These are phyloP conservation scores for Glossophaga mutica DNA, from an alignment of 2,797 vertebrate species.

Conservation along the genomic window DNA sequence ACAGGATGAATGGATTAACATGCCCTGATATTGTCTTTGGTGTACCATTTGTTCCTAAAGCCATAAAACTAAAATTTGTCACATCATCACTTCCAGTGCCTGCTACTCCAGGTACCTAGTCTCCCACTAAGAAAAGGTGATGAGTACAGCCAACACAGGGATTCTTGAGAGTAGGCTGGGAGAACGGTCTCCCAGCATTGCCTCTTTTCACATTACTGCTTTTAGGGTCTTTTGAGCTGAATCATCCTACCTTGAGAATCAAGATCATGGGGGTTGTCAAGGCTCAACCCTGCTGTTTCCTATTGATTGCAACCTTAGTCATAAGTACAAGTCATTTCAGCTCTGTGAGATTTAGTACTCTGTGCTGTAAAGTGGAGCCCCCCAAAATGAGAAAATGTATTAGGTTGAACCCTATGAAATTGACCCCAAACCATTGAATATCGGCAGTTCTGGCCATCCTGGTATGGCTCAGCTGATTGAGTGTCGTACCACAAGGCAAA, in stretches of 20 bases:
- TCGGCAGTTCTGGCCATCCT: background rate
- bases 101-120: background rate
- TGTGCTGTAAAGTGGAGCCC: background rate
- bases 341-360: background rate
- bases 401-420: slow-evolving; percentile 31
- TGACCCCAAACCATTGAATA: slow-evolving; percentile 7
- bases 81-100: background rate
- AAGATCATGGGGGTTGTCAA: background rate
- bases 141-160: background rate
- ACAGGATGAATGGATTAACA: background rate
- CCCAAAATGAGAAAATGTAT: background rate
- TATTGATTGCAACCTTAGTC: slow-evolving; percentile 1
- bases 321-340: slow-evolving; percentile 36
- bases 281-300: background rate
- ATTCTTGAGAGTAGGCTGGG: background rate
- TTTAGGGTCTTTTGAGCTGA: background rate
- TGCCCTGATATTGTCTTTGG: background rate
- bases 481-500: background rate
- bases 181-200: background rate
- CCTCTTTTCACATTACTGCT: background rate
- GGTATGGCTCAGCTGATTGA: background rate
- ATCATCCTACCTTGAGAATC: background rate
- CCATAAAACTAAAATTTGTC: slow-evolving; percentile 18
- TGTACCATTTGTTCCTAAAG: background rate
- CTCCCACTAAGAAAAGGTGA: slow-evolving; percentile 2